Conservation (phyloP, 2,888 invertebrate genomes). For the Lochmaea capreae region DNA sequence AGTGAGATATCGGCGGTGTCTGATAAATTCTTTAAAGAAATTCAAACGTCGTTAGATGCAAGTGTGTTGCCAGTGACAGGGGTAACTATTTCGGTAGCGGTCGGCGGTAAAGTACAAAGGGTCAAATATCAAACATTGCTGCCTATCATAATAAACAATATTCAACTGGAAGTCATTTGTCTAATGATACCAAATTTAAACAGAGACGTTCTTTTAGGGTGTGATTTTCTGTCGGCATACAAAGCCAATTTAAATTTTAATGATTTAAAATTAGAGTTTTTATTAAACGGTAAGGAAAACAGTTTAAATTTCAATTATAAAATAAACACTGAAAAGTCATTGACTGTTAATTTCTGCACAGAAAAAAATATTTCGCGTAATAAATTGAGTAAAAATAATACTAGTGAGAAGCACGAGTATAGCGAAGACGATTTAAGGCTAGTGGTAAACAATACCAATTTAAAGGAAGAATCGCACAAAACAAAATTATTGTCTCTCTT, state of each 20-base stretch:
- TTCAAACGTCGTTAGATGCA: neutral
- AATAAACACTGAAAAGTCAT: neutral
- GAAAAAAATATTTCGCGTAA: too few relatives aligned
- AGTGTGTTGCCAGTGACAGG: slow-evolving; percentile 23
- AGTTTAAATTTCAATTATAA: slow-evolving; percentile 12
- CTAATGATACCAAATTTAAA: slow-evolving; percentile 20
- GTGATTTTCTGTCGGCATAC: slow-evolving; percentile 9
- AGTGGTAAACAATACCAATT: too few relatives aligned
- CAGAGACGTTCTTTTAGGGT: slow-evolving; percentile 19
- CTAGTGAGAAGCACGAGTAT: too few relatives aligned
- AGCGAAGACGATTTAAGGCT: too few relatives aligned
- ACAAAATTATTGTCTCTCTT: too few relatives aligned
- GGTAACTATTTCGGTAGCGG: slow-evolving; percentile 22
- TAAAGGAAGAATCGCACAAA: too few relatives aligned
- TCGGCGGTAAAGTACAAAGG: slow-evolving; percentile 22
- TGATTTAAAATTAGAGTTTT: neutral
- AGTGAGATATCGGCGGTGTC: slow-evolving; percentile 28
- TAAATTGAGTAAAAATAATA: too few relatives aligned
- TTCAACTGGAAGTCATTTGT: slow-evolving; percentile 8
- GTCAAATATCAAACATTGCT: slow-evolving; percentile 22
- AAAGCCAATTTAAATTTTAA: slow-evolving; percentile 23
- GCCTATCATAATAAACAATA: slow-evolving; percentile 5
- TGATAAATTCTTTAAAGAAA: slow-evolving; percentile 1
- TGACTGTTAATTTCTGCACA: too few relatives aligned
- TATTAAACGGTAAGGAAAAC: neutral